Evolutionary conservation across 2,888 invertebrate genomes (phyloP).

Genomic region (Anoncus sp.): DNA sequence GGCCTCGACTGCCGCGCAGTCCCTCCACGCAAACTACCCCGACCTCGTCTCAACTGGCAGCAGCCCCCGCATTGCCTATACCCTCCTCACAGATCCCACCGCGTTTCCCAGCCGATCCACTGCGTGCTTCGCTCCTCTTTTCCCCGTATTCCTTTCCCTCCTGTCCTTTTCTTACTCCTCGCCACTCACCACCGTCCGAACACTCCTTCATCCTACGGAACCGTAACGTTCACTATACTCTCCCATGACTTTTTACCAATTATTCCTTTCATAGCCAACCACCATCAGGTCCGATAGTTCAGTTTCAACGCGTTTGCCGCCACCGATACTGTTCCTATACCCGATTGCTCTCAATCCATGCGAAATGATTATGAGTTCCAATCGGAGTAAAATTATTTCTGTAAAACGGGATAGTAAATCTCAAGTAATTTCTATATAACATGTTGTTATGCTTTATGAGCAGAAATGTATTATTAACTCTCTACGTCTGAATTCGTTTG

Average conservation of each 20-base stretch:
- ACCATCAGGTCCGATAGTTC: constrained; percentile 47
- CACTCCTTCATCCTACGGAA: constrained; percentile 75
- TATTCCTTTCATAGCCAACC: constrained; percentile 45
- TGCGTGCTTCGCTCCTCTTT: constrained; percentile 54
- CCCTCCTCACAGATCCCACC: constrained; percentile 61
- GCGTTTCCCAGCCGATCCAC: constrained; percentile 47
- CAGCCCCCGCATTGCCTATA: constrained; percentile 70
- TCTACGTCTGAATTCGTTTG: no score
- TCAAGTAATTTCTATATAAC: background rate
- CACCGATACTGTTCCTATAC: constrained; percentile 17
- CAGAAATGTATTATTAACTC: no score
- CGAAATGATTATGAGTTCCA: constrained; percentile 1
- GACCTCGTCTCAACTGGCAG: constrained; percentile 69
- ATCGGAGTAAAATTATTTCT: background rate
- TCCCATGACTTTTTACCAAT: constrained; percentile 51
- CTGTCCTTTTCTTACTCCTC: constrained; percentile 50
- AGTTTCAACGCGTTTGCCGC: constrained; percentile 21
- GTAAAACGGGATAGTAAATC: background rate
- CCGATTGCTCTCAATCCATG: constrained; percentile 27
- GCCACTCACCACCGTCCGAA: constrained; percentile 63
- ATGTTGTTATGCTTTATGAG: no score
- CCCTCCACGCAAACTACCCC: constrained; percentile 81
- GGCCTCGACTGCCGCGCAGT: constrained; percentile 82
- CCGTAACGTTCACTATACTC: constrained; percentile 76
- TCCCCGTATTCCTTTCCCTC: constrained; percentile 44